Conservation (phyloP, 2,113 vertebrate species). For the Colaptes auratus region DNA sequence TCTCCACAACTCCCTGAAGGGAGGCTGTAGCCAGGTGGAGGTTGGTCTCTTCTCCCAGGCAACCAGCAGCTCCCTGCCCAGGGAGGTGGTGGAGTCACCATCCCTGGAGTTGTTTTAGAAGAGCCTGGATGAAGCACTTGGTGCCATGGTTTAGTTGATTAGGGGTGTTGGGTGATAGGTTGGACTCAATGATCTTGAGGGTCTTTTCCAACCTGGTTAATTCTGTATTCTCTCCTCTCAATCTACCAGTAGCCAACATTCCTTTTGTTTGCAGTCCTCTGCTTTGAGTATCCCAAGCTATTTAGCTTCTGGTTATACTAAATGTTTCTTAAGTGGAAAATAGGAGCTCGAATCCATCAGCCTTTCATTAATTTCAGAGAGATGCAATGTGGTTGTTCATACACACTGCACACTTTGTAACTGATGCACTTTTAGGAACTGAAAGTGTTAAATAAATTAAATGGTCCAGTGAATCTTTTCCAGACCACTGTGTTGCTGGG, state of each 20-base stretch:
- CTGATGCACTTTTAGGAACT: not conserved
- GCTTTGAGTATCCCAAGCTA: not conserved
- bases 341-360: not conserved
- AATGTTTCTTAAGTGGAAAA: conserved; percentile 19
- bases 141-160: too few relatives aligned
- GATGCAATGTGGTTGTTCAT: conserved; percentile 1
- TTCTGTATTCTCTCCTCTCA: not conserved
- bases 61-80: too few relatives aligned
- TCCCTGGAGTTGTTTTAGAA: too few relatives aligned
- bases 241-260: not conserved
- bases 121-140: too few relatives aligned
- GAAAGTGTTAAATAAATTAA: conserved; percentile 56
- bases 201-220: too few relatives aligned
- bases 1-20: too few relatives aligned
- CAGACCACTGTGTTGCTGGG: conserved; percentile 39
- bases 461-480: conserved; percentile 44
- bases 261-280: conserved; percentile 11
- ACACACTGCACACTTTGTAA: not conserved
- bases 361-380: conserved; percentile 13
- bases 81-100: too few relatives aligned
- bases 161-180: too few relatives aligned
- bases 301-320: not conserved
- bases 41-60: too few relatives aligned
- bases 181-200: too few relatives aligned
- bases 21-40: too few relatives aligned